These are phyloP conservation scores for Agrotis clavis DNA, from an alignment of 2,888 invertebrate genomes.

Conservation along the genomic window DNA sequence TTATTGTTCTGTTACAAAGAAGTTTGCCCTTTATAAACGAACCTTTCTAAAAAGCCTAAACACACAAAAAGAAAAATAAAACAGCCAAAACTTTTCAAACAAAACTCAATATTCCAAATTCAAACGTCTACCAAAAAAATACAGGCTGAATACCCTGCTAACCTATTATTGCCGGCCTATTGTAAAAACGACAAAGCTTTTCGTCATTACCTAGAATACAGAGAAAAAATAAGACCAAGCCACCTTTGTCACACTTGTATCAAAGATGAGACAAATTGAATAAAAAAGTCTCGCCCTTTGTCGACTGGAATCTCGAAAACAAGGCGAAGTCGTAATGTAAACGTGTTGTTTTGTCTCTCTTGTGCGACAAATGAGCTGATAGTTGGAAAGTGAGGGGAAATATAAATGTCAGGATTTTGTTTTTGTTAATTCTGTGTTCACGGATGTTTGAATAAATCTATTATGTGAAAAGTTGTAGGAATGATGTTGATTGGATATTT, in stretches of 20 bases:
- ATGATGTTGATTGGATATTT: constrained; percentile 5
- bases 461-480: neutral
- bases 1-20: neutral
- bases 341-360: constrained; percentile 35
- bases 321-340: constrained; percentile 48
- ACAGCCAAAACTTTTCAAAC: neutral
- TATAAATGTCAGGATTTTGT: constrained; percentile 1
- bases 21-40: neutral
- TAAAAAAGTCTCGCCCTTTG: constrained; percentile 60
- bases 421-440: neutral
- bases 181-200: constrained; percentile 45
- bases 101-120: constrained; percentile 31
- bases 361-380: constrained; percentile 43
- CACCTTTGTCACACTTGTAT: constrained; percentile 54
- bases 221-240: constrained; percentile 27
- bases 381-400: constrained; percentile 31
- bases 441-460: constrained; percentile 22
- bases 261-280: constrained; percentile 66
- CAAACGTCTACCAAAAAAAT: constrained; percentile 17
- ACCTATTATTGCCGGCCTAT: constrained; percentile 28
- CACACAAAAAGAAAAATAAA: neutral
- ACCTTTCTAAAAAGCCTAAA: neutral
- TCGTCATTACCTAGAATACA: constrained; percentile 40
- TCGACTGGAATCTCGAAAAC: constrained; percentile 52
- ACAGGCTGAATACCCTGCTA: constrained; percentile 13